Percentiles rank a stretch among this genome's conserved stretches.
phyloP scores from a whole-genome alignment of 2,888 invertebrate species.

The Catocala sponsa region DNA sequence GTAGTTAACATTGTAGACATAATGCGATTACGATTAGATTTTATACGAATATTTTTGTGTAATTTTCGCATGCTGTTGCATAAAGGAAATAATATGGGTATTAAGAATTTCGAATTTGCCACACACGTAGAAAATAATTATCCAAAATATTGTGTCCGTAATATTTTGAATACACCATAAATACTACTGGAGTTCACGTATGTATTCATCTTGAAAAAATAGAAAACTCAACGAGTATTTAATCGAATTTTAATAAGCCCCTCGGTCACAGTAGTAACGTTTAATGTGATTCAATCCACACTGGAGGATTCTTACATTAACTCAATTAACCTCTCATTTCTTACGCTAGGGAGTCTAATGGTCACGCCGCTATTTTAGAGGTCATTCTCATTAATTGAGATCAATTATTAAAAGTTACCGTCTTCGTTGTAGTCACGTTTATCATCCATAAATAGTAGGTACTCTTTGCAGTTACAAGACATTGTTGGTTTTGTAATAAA shows the following conservation, averaged over 20 bases:
- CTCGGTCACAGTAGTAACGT: constrained; percentile 37
- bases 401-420: constrained; percentile 70
- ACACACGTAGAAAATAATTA: neutral
- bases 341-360: constrained; percentile 71
- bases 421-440: constrained; percentile 28
- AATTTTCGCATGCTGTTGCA: neutral
- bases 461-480: constrained; percentile 17
- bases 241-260: constrained; percentile 28
- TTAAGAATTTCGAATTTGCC: constrained; percentile 5
- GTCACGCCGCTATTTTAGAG: constrained; percentile 69
- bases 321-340: constrained; percentile 81
- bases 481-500: constrained; percentile 13
- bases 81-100: neutral
- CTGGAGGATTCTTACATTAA: constrained; percentile 66
- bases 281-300: constrained; percentile 53
- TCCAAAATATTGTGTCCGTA: no score
- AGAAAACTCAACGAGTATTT: constrained; percentile 7
- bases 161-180: no score
- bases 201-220: neutral
- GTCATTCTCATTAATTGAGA: constrained; percentile 77
- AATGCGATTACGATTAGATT: constrained; percentile 36
- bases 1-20: constrained; percentile 29
- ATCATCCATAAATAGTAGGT: constrained; percentile 23
- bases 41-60: constrained; percentile 29
- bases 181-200: no score